Conservation (phyloP, 2,888 invertebrate genomes). For the Drosophila melanosoma region DNA sequence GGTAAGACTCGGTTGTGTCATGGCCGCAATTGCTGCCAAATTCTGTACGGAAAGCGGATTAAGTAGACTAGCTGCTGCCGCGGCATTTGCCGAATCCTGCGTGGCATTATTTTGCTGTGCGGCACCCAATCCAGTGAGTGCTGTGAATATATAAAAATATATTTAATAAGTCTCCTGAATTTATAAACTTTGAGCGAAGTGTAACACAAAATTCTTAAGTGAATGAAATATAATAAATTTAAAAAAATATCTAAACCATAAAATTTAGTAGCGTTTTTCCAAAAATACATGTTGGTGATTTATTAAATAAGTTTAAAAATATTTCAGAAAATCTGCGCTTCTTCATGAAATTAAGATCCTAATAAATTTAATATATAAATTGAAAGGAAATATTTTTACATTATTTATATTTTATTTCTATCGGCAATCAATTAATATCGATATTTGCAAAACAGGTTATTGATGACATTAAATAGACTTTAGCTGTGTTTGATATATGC, state of each 20-base stretch:
- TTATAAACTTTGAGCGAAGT: not conserved
- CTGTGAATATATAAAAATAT: constrained; percentile 23
- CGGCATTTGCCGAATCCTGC: constrained; percentile 74
- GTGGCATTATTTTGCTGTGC: constrained; percentile 82
- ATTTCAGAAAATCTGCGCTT: not conserved
- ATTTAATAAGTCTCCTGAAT: not conserved
- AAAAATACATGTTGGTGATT: not conserved
- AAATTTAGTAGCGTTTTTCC: fast-evolving
- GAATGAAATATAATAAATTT: too few species aligned
- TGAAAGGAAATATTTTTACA: not conserved
- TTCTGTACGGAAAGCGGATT: constrained; percentile 96
- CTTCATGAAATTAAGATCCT: too few species aligned
- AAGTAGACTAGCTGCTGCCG: constrained; percentile 85
- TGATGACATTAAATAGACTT: not conserved
- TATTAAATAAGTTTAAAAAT: not conserved
- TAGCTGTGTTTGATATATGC: not conserved
- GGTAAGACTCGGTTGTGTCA: constrained; percentile 85
- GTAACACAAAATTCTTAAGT: not conserved
- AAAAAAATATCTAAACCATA: not conserved
- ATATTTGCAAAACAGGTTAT: not conserved
- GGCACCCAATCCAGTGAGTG: constrained; percentile 81
- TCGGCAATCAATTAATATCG: not conserved
- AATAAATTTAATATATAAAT: not conserved
- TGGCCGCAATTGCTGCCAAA: constrained; percentile 92
- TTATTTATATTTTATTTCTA: not conserved